These are phyloP conservation scores for Poicephalus gulielmi DNA, from an alignment of 2,113 vertebrate genomes.

Conservation along the genomic window DNA sequence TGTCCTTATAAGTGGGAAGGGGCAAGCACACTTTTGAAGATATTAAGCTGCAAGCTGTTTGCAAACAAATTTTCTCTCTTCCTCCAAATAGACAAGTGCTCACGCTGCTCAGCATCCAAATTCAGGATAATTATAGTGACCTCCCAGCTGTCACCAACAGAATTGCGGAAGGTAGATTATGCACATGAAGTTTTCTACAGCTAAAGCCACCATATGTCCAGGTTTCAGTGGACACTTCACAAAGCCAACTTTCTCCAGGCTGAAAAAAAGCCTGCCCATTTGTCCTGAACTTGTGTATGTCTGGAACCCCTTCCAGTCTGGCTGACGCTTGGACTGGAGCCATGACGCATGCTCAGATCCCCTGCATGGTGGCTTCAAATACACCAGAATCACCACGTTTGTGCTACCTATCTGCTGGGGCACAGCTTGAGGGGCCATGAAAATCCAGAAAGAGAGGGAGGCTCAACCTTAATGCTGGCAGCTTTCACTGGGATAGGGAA, in stretches of 20 bases:
- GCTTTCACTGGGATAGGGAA: background rate
- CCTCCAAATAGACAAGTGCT: constrained; percentile 4
- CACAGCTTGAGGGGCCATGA: background rate
- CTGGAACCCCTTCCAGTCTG: background rate
- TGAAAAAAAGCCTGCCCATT: constrained; percentile 5
- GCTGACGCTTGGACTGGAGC: background rate
- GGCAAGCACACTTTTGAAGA: background rate
- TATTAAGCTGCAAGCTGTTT: background rate
- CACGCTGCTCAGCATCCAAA: background rate
- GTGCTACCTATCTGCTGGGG: background rate
- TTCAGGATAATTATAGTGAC: constrained; percentile 29
- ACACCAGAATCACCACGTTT: background rate
- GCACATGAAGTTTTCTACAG: constrained; percentile 1
- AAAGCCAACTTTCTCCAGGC: constrained; percentile 25
- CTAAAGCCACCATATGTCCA: constrained; percentile 38
- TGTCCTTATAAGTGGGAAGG: background rate
- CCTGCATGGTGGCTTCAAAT: background rate
- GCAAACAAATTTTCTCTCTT: constrained; percentile 21
- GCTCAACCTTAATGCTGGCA: background rate
- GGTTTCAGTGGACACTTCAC: constrained; percentile 27
- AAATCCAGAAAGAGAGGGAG: background rate
- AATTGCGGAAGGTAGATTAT: background rate
- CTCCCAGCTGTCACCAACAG: constrained; percentile 26
- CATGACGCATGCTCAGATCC: background rate
- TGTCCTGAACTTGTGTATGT: background rate